A percentile compares a stretch with the other conserved stretches of the same genome.
Evolutionary conservation across 2,797 vertebrate genomes (phyloP).

Genomic region (Pelodytes ibericus): DNA sequence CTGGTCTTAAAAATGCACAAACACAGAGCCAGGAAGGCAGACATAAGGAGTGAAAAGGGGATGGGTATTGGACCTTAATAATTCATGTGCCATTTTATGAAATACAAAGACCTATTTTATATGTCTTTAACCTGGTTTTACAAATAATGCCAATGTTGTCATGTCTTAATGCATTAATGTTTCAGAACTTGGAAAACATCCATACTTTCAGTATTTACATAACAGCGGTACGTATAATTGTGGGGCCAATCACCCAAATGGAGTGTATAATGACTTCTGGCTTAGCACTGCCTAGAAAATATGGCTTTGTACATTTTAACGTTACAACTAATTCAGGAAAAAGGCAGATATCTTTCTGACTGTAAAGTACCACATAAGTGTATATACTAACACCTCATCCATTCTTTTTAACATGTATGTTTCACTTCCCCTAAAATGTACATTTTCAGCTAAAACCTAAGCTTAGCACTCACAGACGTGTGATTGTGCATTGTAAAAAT

Average conservation of each 20-base stretch:
- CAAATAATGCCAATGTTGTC: too few species aligned
- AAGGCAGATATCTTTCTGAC: conserved; percentile 40
- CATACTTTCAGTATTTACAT: background rate
- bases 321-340: conserved; percentile 28
- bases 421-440: conserved; percentile 48
- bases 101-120: too few species aligned
- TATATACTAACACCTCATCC: conserved; percentile 54
- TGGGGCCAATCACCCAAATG: conserved; percentile 32
- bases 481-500: conserved; percentile 56
- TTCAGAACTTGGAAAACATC: background rate
- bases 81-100: too few species aligned
- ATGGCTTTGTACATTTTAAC: conserved; percentile 24
- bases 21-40: too few species aligned
- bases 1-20: too few species aligned
- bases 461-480: conserved; percentile 53
- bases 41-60: too few species aligned
- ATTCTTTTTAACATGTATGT: conserved; percentile 52
- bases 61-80: too few species aligned
- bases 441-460: conserved; percentile 50
- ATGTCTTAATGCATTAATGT: background rate
- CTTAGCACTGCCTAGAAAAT: conserved; percentile 21
- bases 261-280: conserved; percentile 32
- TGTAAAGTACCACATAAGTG: conserved; percentile 42
- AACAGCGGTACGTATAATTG: conserved; percentile 10
- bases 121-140: too few species aligned